A percentile compares a stretch with the other conserved stretches of the same genome.
phyloP scores from a whole-genome alignment of 2,797 vertebrate species.

The Acrossocheilus fasciatus region DNA sequence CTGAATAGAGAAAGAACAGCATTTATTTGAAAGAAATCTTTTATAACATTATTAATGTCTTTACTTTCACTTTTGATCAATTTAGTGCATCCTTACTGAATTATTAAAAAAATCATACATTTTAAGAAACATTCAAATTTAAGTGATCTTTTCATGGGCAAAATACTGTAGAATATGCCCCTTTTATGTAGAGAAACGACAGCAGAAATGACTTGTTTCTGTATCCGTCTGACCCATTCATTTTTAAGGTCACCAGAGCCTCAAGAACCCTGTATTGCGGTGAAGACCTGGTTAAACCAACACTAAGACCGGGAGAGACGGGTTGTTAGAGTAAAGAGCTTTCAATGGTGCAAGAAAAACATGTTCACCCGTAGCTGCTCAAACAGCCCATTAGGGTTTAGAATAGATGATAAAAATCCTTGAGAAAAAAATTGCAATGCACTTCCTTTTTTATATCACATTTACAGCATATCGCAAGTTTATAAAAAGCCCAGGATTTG shows the following conservation, averaged over 20 bases:
- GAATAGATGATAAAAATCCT: neutral
- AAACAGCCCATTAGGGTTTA: too few relatives aligned
- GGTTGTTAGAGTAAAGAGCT: neutral
- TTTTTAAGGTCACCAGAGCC: neutral
- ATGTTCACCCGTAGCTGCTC: neutral
- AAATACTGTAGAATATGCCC: neutral
- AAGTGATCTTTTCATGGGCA: too few relatives aligned
- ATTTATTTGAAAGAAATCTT: too few relatives aligned
- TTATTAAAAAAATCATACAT: too few relatives aligned
- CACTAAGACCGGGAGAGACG: neutral
- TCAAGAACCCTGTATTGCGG: neutral
- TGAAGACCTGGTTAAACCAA: neutral
- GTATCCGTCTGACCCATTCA: neutral
- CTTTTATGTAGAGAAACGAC: neutral
- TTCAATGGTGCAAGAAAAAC: constrained; percentile 14
- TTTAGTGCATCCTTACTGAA: neutral
- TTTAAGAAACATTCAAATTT: too few relatives aligned
- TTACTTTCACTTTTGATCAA: neutral
- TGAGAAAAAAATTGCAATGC: neutral
- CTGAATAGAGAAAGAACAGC: neutral
- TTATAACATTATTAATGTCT: neutral
- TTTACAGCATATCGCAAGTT: neutral
- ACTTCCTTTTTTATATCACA: neutral
- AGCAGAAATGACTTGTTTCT: neutral
- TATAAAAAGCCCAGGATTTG: neutral